Evolutionary conservation across 1,140 invertebrate genomes (phyloP).

Genomic region (Periplaneta americana): DNA sequence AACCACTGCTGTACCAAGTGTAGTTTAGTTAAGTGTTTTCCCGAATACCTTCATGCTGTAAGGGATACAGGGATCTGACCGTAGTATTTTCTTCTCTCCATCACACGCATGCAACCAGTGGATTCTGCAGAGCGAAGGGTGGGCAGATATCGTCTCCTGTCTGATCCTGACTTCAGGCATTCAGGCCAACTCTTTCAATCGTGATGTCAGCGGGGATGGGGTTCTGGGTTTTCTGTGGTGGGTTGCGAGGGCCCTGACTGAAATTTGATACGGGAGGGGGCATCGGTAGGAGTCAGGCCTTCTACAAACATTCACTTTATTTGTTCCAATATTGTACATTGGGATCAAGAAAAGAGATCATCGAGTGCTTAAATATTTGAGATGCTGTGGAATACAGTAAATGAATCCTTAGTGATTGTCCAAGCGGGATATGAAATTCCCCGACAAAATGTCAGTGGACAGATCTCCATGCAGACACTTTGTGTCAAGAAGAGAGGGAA

Average conservation of each 20-base stretch:
- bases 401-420: background rate
- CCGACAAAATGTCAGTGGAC: background rate
- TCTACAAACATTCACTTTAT: background rate
- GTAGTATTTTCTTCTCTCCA: conserved; percentile 14
- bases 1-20: background rate
- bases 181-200: conserved; percentile 10
- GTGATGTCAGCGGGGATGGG: conserved; percentile 3
- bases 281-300: background rate
- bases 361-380: background rate
- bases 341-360: background rate
- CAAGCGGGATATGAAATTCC: background rate
- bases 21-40: background rate
- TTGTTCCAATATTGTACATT: background rate
- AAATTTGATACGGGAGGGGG: background rate
- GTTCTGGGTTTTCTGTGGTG: background rate
- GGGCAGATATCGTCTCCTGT: conserved; percentile 47
- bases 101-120: conserved; percentile 31
- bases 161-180: conserved; percentile 29
- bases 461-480: background rate
- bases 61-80: background rate
- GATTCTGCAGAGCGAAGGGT: conserved; percentile 43
- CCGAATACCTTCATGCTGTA: background rate
- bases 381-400: background rate
- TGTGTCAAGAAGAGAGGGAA: background rate
- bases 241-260: background rate